phyloP scores from a whole-genome alignment of 2,797 vertebrate species.

The Erethizon dorsatum region DNA sequence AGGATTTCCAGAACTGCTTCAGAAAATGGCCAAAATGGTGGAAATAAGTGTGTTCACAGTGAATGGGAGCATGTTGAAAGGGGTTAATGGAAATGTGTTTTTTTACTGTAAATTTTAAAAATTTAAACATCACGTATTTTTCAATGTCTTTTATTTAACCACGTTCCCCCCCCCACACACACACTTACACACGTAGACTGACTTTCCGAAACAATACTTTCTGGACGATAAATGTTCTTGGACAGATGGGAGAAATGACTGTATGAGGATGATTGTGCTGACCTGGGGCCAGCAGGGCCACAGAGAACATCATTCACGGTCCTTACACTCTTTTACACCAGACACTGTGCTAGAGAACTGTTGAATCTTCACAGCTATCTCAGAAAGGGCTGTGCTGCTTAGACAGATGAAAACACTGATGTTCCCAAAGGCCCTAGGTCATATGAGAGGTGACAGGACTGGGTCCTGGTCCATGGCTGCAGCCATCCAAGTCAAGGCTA shows the following conservation, averaged over 20 bases:
- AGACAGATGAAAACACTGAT: neutral
- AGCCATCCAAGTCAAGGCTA: neutral
- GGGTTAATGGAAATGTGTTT: neutral
- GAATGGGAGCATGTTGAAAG: neutral
- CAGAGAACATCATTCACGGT: neutral
- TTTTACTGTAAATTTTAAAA: neutral
- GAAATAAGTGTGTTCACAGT: neutral
- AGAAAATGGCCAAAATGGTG: neutral
- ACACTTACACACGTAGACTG: neutral
- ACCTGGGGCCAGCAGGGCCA: neutral
- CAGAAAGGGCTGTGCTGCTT: neutral
- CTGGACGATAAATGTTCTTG: neutral
- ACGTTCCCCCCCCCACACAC: neutral
- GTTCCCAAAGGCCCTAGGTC: neutral
- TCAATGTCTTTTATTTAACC: neutral
- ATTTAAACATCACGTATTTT: neutral
- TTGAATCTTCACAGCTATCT: neutral
- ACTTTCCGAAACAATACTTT: neutral
- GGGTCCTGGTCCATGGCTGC: neutral
- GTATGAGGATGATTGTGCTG: neutral
- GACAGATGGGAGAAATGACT: neutral
- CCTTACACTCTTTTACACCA: neutral
- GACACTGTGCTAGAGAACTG: neutral
- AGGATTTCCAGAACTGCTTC: neutral
- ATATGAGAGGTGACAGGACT: neutral